phyloP scores from a whole-genome alignment of 2,797 vertebrate species.

The Hypotaenidia okinawae region DNA sequence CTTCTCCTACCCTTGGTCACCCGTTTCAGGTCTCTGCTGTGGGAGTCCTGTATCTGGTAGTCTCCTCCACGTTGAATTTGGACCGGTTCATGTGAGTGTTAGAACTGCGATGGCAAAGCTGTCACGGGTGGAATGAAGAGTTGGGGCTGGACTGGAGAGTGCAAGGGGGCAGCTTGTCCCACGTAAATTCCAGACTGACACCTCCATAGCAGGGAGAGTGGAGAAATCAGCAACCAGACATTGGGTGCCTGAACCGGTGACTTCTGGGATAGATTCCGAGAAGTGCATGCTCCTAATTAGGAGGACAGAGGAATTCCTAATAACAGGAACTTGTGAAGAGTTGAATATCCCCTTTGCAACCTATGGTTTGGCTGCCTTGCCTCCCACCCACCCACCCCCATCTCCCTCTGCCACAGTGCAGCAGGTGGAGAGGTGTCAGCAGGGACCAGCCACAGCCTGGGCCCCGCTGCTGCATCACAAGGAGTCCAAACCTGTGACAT shows the following conservation, averaged over 20 bases:
- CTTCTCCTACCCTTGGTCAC: background rate
- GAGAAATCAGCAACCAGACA: background rate
- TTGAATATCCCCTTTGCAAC: background rate
- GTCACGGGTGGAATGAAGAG: background rate
- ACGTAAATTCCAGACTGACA: background rate
- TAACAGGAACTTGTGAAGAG: background rate
- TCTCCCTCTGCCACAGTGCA: background rate
- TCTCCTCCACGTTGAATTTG: background rate
- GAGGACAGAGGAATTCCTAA: background rate
- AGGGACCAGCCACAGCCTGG: background rate
- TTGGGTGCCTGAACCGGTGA: background rate
- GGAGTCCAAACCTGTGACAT: accelerated
- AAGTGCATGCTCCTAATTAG: background rate
- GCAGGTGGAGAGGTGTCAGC: background rate
- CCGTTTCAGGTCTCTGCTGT: background rate
- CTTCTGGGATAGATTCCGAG: background rate
- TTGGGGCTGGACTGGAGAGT: background rate
- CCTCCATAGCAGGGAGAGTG: background rate
- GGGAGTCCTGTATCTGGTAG: accelerated
- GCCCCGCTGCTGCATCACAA: background rate
- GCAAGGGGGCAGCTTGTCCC: background rate
- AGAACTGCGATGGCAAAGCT: background rate
- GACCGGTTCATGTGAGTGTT: accelerated
- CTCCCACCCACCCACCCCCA: accelerated
- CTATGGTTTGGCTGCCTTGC: background rate